Evolutionary conservation across 2,888 invertebrate genomes (phyloP), one percentile per base, ranked within the genome.

Genomic region (Cosmorhoe ocellata): DNA sequence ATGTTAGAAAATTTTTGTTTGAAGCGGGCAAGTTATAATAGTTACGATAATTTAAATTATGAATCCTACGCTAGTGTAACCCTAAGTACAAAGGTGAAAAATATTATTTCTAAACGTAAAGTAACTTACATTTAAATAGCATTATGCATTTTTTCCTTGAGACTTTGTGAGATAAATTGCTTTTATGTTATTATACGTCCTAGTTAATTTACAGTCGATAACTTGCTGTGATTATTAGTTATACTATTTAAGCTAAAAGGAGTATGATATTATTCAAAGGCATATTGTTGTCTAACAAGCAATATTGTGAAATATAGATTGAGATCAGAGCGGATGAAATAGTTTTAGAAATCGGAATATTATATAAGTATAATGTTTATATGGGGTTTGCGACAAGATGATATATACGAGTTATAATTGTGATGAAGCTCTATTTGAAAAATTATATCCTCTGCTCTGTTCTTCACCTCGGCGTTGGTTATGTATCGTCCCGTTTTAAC

Each of bases 71-170:
- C 71, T 80, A 80, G 33, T 54, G 57, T 80, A 69, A 74, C 56
- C 69, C 81, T 83, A 84, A 81, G 79, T 82, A 82, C 75, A 80
- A 79, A 80, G 60, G 74, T 79, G 80, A 78, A 74, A 81, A 80
- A 75, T 63, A 66, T 79, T 76, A 73, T 43, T 46, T 67, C 75
- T 76, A 80, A 59, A 59, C 66, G 66, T 75, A 74, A 54, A 36
- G 48, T 68, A 64, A 63, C 67, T 69, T 74, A 76, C 56, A 67
- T 48, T 39, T 73, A 76, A 56, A 66, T 51, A 63, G 56, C 63
- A 75, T 75, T 74, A 76, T 73, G 73, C 69, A 63, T 70, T 69
- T 66, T 49, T 71, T 67, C 61, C 65, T 62, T 59, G 62, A 63
- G 63, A 65, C 65, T 67, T 47, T 66, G 64, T 59, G 64, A 59